phyloP scores from a whole-genome alignment of 2,888 invertebrate species.

The Cremastinae sp. region DNA sequence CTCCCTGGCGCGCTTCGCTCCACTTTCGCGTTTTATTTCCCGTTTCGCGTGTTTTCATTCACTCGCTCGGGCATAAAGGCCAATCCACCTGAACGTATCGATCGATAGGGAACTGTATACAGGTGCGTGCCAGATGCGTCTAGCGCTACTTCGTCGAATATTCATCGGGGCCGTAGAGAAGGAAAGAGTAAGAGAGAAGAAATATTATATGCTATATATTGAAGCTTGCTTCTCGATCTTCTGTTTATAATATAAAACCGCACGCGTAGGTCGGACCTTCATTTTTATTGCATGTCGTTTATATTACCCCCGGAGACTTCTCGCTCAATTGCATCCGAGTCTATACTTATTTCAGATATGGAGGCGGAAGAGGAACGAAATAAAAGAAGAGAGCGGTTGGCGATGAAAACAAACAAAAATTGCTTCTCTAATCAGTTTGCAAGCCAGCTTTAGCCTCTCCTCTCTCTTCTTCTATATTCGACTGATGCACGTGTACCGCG shows the following conservation, averaged over 20 bases:
- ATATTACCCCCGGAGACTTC: constrained; percentile 41
- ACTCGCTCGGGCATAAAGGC: neutral
- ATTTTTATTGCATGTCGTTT: constrained; percentile 2
- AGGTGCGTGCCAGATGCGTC: constrained; percentile 16
- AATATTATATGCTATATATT: neutral
- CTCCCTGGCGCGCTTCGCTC: neutral
- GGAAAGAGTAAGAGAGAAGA: constrained; percentile 12
- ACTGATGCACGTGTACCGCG: neutral
- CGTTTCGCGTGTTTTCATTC: constrained; percentile 22
- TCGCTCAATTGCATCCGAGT: constrained; percentile 47
- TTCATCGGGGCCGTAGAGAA: constrained; percentile 11
- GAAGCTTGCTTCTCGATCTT: constrained; percentile 8
- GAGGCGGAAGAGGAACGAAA: neutral
- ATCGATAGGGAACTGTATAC: neutral
- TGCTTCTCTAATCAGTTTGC: constrained; percentile 47
- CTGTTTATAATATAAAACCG: constrained; percentile 28
- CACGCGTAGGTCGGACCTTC: constrained; percentile 29
- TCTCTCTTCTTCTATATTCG: constrained; percentile 6
- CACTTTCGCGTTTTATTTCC: constrained; percentile 2
- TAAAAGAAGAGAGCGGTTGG: neutral
- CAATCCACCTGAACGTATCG: neutral
- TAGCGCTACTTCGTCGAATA: constrained; percentile 4
- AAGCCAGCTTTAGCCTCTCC: constrained; percentile 16
- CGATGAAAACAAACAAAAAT: constrained; percentile 45
- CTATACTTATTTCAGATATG: constrained; percentile 1